Evolutionary conservation across 2,113 vertebrate species (phyloP).

Genomic region (Egretta garzetta): DNA sequence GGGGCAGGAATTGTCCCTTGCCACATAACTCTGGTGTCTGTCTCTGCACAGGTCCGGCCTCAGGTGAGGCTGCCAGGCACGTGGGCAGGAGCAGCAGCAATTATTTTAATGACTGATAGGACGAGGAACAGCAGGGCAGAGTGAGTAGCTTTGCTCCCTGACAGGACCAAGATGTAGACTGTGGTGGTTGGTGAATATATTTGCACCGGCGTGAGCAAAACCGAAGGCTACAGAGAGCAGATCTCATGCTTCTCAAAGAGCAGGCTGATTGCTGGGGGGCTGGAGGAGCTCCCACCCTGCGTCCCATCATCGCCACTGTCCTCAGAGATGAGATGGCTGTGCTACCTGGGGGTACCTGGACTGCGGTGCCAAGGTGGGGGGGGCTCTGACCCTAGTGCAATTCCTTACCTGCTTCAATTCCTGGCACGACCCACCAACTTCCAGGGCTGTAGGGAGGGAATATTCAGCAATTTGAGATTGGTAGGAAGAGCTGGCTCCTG

Average conservation of each 20-base stretch:
- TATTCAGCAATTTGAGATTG: neutral
- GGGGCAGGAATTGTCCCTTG: neutral
- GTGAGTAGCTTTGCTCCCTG: neutral
- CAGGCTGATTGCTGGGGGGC: neutral
- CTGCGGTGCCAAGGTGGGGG: no score
- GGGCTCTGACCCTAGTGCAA: neutral
- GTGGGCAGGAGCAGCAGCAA: neutral
- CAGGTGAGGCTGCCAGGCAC: neutral
- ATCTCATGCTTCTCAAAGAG: neutral
- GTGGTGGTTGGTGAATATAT: neutral
- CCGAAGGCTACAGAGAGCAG: rapidly evolving
- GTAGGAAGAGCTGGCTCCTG: neutral
- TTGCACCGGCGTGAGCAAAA: neutral
- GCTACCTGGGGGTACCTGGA: neutral
- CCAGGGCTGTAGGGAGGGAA: neutral
- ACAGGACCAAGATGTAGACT: rapidly evolving
- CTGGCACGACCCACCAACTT: neutral
- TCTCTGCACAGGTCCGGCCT: rapidly evolving
- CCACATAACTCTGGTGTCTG: rapidly evolving
- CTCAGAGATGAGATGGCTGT: neutral
- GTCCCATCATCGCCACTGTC: neutral
- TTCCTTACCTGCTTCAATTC: neutral
- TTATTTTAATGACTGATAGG: neutral
- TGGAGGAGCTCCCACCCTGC: neutral
- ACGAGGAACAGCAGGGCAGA: neutral